Base-by-base conservation (phyloP, 2,797 vertebrate species). In the Microctenopoma stevenorrisi region DNA sequence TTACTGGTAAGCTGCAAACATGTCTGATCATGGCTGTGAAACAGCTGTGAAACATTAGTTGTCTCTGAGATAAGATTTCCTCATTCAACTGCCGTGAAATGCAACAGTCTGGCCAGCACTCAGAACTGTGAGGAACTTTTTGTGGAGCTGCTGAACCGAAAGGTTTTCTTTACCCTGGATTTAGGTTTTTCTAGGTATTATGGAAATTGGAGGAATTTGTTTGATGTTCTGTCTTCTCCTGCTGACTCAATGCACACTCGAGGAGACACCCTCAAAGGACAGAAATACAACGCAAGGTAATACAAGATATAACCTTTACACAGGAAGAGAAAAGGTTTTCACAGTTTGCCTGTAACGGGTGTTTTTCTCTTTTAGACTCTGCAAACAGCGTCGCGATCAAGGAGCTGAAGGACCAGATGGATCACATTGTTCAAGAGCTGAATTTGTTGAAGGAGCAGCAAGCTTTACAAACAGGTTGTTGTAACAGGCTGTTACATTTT, bases 391-490 rank as follows among this genome's bases (percentile, higher is more conserved):
- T 94, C 90, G 94, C 95, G 52, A 92, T 97, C 15, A 96, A 98
- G 88, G 95, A 97, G 74, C 85, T 99, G 84, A 96, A 95, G 86
- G 94, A 88, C 78, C 93, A 94, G 88, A 87, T 99, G 67, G 86
- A 95, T 64, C 92, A 90, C 68, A 94, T 99, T 72, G 76, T 92
- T 52, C 91, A 94, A 72, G 97, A 99, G 79, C 90, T 99, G 75
- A 93, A 92, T 38, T 61, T 96, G 44, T 55, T 99, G 83, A 99
- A 98, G 87, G 96, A 99, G 86, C 95, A 95, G 49, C 96, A 98
- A 83, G 96, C 97, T 1, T 90, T 99, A 67, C 97, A 98, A 78
- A 95, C 96, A 74, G 95, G 97, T 99, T 22, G 22, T 22, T 22
- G 22, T 22, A 22, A 33, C n/a, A 44, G 15, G 42, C 42, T 38